A percentile compares a stretch with the other conserved stretches of the same genome.
Evolutionary conservation across 2,797 vertebrate species (phyloP).

Genomic region (Antrozous pallidus): DNA sequence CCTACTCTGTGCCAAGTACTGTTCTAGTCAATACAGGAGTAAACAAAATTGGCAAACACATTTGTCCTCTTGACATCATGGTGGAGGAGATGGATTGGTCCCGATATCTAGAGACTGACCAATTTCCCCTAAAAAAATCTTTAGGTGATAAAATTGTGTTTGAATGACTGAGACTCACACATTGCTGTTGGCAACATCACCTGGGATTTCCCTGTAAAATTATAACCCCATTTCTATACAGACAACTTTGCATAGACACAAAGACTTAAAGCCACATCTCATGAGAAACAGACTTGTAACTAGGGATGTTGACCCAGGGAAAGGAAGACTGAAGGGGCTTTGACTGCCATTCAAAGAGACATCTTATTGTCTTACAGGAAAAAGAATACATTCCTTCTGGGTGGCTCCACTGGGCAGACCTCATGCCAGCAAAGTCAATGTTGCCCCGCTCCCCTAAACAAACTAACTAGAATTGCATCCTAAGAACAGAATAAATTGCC

Average conservation of each 20-base stretch:
- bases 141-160: background rate
- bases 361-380: background rate
- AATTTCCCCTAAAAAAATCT: background rate
- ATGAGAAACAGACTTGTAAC: background rate
- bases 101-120: background rate
- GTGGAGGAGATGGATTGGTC: background rate
- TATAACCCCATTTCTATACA: background rate
- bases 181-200: background rate
- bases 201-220: background rate
- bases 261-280: background rate
- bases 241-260: fast-evolving
- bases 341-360: background rate
- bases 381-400: background rate
- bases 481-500: background rate
- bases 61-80: background rate
- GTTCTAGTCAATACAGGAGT: background rate
- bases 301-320: background rate
- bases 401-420: too few relatives aligned
- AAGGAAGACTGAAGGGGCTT: background rate
- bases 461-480: background rate
- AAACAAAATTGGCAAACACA: background rate
- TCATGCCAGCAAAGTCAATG: background rate
- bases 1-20: background rate
- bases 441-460: background rate
- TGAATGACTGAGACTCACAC: background rate